These are phyloP conservation scores for Lutraria rhynchaena DNA, from an alignment of 1,140 invertebrate species.

Conservation along the genomic window DNA sequence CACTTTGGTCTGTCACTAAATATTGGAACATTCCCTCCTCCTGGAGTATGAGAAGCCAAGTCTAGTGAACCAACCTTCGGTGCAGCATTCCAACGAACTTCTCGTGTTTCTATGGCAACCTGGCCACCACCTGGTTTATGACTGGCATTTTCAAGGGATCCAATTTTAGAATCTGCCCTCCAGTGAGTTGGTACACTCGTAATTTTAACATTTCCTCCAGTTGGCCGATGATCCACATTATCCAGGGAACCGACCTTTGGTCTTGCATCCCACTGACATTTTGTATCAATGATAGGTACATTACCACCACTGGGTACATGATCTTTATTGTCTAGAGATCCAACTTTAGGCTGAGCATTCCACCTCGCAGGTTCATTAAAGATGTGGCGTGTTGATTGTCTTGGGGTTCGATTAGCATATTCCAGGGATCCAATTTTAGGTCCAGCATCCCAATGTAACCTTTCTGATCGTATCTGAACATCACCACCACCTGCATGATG, in stretches of 20 bases:
- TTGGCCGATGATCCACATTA: slow-evolving; percentile 70
- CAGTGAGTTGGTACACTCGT: slow-evolving; percentile 55
- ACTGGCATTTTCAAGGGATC: slow-evolving; percentile 74
- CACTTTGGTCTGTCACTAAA: slow-evolving; percentile 70
- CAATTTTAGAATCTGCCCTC: slow-evolving; percentile 67
- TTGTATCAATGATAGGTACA: slow-evolving; percentile 57
- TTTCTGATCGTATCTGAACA: slow-evolving; percentile 80
- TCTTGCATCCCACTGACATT: slow-evolving; percentile 84
- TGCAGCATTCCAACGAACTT: slow-evolving; percentile 67
- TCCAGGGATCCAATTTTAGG: slow-evolving; percentile 93
- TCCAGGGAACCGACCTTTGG: slow-evolving; percentile 76
- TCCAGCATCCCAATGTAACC: slow-evolving; percentile 84
- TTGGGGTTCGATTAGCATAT: slow-evolving; percentile 86
- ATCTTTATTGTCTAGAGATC: slow-evolving; percentile 63
- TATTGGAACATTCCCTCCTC: slow-evolving; percentile 72
- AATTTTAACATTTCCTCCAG: slow-evolving; percentile 73
- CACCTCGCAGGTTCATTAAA: slow-evolving; percentile 60
- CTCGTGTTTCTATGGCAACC: slow-evolving; percentile 66
- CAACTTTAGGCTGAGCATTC: slow-evolving; percentile 60
- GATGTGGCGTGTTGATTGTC: slow-evolving; percentile 65
- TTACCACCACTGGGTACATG: slow-evolving; percentile 55
- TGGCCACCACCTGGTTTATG: slow-evolving; percentile 74
- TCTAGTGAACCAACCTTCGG: slow-evolving; percentile 75
- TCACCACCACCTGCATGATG: slow-evolving; percentile 60
- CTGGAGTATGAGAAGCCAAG: slow-evolving; percentile 85